Evolutionary conservation across 2,888 invertebrate genomes (phyloP), one percentile per base, ranked within the genome.

Genomic region (Conus canariensis): DNA sequence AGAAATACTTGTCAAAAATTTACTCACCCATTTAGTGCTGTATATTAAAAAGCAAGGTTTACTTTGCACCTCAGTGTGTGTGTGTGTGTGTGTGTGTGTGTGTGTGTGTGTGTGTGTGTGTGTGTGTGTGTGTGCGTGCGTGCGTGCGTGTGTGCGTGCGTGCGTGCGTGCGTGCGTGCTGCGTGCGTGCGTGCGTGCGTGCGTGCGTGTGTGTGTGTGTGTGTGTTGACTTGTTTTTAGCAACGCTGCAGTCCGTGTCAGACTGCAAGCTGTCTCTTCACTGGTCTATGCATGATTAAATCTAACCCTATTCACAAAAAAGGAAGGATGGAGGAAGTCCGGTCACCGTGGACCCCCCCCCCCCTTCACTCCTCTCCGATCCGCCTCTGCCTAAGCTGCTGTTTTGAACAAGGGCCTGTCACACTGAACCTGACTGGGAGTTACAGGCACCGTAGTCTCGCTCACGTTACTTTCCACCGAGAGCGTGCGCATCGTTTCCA

Each of bases 401-500:
- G 19, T 30, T 45, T 30, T 59, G 30, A 86, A 86, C 16, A 86
- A 19, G 19, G 86, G 86, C 86, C 86, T 64, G 30, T 86, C 86
- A 22, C 10, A 12, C 10, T 14, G 16, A 3, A 64, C 64, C 86
- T 86, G 86, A 67, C 86, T 86, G 67, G 86, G 86, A 19, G 86
- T 86, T n/a, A 86, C 67, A 1, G 86, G 86, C 64, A 30, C 67
- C 10, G 6, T 10, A 5, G 64, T 30, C 6, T 89, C 89, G 59
- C 85, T 85, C 59, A 59, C 45, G 8, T 74, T 59, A 56, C 67
- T 85, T 70, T 89, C 89, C 59, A 89, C 89, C 9, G 89, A 89
- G 12, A 89, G 9, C 5, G 85, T 74, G 74, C 85, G 89, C 89
- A 89, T 89, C 9, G 85, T 89, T 58, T 89, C 89, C 58, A 89